These are phyloP conservation scores for Eriocheir sinensis DNA, from an alignment of 1,140 invertebrate species.

Conservation along the genomic window DNA sequence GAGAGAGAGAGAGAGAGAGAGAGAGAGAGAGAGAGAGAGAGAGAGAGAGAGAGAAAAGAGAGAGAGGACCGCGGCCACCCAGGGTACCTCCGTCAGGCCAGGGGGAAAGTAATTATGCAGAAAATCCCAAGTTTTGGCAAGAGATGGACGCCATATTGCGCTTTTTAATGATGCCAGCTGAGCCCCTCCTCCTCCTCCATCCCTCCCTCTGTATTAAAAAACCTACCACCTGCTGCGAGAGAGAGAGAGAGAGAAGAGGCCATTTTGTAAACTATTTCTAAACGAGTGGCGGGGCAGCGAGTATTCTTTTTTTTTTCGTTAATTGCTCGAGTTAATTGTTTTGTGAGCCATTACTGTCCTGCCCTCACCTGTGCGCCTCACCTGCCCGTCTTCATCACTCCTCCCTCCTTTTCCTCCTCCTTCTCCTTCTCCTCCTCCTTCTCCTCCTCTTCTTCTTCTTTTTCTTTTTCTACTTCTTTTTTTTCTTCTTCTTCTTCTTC, in stretches of 20 bases:
- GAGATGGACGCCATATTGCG: conserved; percentile 11
- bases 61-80: not conserved
- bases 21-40: not conserved
- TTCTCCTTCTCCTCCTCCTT: not conserved
- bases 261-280: conserved; percentile 3
- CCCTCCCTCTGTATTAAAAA: not conserved
- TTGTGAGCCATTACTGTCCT: conserved; percentile 5
- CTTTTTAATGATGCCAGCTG: conserved; percentile 16
- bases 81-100: not conserved
- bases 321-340: conserved; percentile 17
- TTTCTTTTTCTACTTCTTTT: not conserved
- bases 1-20: not conserved
- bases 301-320: conserved; percentile 18
- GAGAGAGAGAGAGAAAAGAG: not conserved
- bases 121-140: conserved; percentile 24
- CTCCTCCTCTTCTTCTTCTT: not conserved
- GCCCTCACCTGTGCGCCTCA: not conserved
- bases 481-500: not conserved
- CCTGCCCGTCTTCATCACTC: not conserved
- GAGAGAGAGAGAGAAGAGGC: not conserved
- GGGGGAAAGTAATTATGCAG: conserved; percentile 15
- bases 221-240: not conserved
- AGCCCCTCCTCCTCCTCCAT: not conserved
- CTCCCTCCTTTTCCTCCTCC: not conserved
- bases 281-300: not conserved